A percentile compares a stretch with the other conserved stretches of the same genome.
phyloP scores from a whole-genome alignment of 1,140 invertebrate genomes.

The Panulirus ornatus region DNA sequence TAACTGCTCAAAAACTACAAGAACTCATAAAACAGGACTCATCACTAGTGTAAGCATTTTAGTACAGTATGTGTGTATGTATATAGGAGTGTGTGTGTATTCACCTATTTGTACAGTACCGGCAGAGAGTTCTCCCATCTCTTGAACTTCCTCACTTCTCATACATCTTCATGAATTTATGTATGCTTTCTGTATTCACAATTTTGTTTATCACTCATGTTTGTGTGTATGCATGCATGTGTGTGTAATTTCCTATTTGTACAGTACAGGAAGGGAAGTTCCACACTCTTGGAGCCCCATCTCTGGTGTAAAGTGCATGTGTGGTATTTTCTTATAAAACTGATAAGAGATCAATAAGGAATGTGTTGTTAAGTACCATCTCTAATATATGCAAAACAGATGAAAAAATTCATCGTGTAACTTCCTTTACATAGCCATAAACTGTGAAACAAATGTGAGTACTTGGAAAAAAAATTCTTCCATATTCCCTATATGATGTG shows the following conservation, averaged over 20 bases:
- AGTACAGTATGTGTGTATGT: background rate
- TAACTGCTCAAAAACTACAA: background rate
- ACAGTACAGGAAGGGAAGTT: too few species aligned
- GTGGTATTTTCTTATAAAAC: too few species aligned
- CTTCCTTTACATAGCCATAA: constrained; percentile 4
- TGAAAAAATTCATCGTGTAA: background rate
- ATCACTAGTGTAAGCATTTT: background rate
- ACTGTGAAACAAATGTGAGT: background rate
- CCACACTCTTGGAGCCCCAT: too few species aligned
- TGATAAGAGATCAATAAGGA: constrained; percentile 11
- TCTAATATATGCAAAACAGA: background rate
- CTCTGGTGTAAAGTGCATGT: too few species aligned
- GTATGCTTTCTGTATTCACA: background rate
- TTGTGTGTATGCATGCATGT: background rate
- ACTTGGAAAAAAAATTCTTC: background rate
- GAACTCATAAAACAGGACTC: background rate
- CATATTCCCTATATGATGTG: background rate
- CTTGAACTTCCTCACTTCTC: too few species aligned
- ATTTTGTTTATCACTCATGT: background rate
- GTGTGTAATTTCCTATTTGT: background rate
- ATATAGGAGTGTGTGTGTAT: background rate
- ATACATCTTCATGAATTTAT: background rate
- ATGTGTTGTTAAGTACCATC: constrained; percentile 22
- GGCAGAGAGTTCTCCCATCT: too few species aligned
- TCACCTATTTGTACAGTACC: background rate